Percentiles rank a stretch among this genome's conserved stretches.
phyloP scores from a whole-genome alignment of 2,797 vertebrate genomes.

The Rhabdomys pumilio region DNA sequence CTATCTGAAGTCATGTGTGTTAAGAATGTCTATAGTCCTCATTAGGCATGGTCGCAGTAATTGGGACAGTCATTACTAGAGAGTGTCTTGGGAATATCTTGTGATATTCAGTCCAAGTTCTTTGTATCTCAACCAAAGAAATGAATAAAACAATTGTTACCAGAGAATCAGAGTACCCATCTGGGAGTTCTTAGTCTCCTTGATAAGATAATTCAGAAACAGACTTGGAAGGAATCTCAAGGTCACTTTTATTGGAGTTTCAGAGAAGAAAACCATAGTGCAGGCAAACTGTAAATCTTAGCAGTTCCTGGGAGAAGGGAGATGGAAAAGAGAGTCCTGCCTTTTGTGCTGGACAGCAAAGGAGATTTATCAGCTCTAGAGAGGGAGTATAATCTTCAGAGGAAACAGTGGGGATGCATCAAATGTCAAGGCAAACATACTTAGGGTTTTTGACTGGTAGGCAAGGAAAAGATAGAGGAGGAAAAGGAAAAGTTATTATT shows the following conservation, averaged over 20 bases:
- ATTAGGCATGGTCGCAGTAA: not conserved
- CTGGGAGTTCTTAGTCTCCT: not conserved
- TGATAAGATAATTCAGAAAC: not conserved
- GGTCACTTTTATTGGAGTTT: not conserved
- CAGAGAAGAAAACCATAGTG: not conserved
- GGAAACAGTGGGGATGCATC: not conserved
- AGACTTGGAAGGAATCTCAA: not conserved
- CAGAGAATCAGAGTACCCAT: not conserved
- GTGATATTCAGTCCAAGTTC: not conserved
- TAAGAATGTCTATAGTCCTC: not conserved
- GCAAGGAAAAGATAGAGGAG: not conserved
- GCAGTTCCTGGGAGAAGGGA: not conserved
- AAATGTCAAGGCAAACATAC: not conserved
- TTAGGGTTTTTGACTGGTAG: not conserved
- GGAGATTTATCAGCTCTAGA: not conserved
- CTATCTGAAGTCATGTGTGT: not conserved
- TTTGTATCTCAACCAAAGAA: not conserved
- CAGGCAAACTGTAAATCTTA: not conserved
- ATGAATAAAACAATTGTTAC: not conserved
- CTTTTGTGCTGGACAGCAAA: not conserved
- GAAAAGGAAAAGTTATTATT: not conserved
- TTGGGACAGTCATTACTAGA: not conserved
- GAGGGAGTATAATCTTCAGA: not conserved
- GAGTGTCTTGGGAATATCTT: not conserved
- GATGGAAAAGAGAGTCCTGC: not conserved